Percentiles rank a stretch among this genome's conserved stretches.
Evolutionary conservation across 2,888 invertebrate genomes (phyloP).

Genomic region (Morinoia aosen): DNA sequence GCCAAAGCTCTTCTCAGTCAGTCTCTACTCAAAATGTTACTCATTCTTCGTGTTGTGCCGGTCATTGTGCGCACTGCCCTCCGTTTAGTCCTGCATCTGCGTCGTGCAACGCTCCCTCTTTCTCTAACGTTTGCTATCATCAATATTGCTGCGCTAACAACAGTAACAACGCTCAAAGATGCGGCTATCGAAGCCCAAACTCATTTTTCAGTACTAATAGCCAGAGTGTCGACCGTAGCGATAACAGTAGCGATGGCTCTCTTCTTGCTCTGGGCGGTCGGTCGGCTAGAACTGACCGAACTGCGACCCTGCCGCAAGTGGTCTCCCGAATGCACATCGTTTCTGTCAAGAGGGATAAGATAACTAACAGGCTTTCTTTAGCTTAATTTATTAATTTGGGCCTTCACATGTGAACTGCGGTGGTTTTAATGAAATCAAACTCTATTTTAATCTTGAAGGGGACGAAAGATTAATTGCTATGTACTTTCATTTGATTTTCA

Average conservation of each 20-base stretch:
- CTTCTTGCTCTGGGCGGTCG: neutral
- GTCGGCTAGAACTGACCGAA: neutral
- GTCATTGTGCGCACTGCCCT: neutral
- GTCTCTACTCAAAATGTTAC: neutral
- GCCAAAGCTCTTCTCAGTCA: neutral
- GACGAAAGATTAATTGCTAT: too few relatives aligned
- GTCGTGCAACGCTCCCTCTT: neutral
- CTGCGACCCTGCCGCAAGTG: slow-evolving; percentile 6
- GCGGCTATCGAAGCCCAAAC: neutral
- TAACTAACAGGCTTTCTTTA: slow-evolving; percentile 21
- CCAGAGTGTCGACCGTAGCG: neutral
- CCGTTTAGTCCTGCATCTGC: neutral
- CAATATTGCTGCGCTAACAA: neutral
- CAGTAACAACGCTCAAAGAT: neutral
- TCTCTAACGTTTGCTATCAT: neutral
- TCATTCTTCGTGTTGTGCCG: neutral
- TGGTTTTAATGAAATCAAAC: too few relatives aligned
- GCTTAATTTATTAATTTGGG: neutral
- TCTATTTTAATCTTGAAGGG: too few relatives aligned
- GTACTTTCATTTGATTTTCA: too few relatives aligned
- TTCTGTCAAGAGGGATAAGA: slow-evolving; percentile 5
- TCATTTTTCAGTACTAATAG: neutral
- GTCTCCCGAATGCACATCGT: slow-evolving; percentile 36
- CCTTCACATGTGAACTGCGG: neutral
- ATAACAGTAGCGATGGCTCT: neutral